These are phyloP conservation scores for Halichoeres trimaculatus DNA, from an alignment of 2,113 vertebrate genomes.

Conservation along the genomic window DNA sequence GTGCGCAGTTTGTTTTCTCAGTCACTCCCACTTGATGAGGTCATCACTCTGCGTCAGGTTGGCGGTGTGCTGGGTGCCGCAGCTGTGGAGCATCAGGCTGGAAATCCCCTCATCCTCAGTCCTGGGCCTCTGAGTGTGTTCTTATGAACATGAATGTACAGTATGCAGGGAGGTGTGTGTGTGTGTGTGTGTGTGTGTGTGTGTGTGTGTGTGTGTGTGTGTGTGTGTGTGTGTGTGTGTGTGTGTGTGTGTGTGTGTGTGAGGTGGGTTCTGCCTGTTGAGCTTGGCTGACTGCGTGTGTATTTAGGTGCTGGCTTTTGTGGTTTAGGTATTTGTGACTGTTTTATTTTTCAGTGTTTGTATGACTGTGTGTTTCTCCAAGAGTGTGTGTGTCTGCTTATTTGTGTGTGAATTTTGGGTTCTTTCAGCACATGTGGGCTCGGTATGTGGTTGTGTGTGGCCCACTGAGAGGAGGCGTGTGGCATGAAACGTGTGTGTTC, in stretches of 20 bases:
- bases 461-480: conserved; percentile 55
- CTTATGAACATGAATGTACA: conserved; percentile 12
- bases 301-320: conserved; percentile 65
- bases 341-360: conserved; percentile 38
- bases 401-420: conserved; percentile 55
- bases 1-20: conserved; percentile 52
- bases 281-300: conserved; percentile 65
- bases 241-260: conserved; percentile 18
- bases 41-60: conserved; percentile 68
- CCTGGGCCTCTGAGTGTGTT: conserved; percentile 27
- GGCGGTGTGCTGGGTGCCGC: conserved; percentile 53
- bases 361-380: conserved; percentile 13
- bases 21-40: conserved; percentile 56
- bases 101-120: conserved; percentile 69
- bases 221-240: conserved; percentile 26
- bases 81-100: conserved; percentile 74
- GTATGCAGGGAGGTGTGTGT: conserved; percentile 15
- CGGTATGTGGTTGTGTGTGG: conserved; percentile 60
- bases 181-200: conserved; percentile 9
- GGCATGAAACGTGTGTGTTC: conserved; percentile 47
- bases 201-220: conserved; percentile 16
- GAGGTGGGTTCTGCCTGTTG: conserved; percentile 42
- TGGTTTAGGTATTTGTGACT: conserved; percentile 49
- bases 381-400: conserved; percentile 20
- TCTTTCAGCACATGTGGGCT: conserved; percentile 49